Percentiles rank a stretch among this genome's conserved stretches.
Conservation (phyloP, 2,113 vertebrate genomes). For the Carollia perspicillata region DNA sequence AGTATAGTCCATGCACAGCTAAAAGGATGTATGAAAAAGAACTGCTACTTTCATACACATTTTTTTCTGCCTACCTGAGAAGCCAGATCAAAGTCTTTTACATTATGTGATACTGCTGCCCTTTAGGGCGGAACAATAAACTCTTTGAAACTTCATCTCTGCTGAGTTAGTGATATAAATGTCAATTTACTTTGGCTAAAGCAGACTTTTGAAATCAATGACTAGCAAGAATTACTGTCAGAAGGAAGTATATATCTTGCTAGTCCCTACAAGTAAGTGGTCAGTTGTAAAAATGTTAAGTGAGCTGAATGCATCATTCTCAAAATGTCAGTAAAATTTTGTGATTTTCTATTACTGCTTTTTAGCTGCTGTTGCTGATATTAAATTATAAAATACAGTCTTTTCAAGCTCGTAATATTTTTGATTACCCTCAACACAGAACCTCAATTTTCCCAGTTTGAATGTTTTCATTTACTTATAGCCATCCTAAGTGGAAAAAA, state of each 20-base stretch:
- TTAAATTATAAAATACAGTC: neutral
- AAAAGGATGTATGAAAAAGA: neutral
- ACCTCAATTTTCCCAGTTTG: neutral
- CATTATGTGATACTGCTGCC: neutral
- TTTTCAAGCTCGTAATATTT: neutral
- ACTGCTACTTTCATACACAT: neutral
- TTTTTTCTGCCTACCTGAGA: conserved; percentile 1
- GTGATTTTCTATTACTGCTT: conserved; percentile 34
- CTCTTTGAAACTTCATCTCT: conserved; percentile 42
- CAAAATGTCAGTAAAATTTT: conserved; percentile 45
- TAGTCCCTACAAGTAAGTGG: conserved; percentile 44
- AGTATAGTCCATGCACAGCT: neutral
- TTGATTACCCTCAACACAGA: neutral
- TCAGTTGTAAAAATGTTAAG: conserved; percentile 37
- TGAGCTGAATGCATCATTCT: conserved; percentile 31
- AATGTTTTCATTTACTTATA: conserved; percentile 30
- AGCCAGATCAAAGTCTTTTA: conserved; percentile 14
- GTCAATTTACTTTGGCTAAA: conserved; percentile 63
- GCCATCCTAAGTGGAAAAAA: neutral
- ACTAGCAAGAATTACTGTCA: conserved; percentile 56
- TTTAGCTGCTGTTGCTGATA: neutral
- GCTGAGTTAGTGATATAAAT: conserved; percentile 58
- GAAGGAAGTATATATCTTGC: conserved; percentile 19
- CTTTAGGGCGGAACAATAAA: conserved; percentile 41
- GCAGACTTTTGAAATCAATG: conserved; percentile 63